phyloP scores from a whole-genome alignment of 2,888 invertebrate species.

The Stenchaetothrips biformis region DNA sequence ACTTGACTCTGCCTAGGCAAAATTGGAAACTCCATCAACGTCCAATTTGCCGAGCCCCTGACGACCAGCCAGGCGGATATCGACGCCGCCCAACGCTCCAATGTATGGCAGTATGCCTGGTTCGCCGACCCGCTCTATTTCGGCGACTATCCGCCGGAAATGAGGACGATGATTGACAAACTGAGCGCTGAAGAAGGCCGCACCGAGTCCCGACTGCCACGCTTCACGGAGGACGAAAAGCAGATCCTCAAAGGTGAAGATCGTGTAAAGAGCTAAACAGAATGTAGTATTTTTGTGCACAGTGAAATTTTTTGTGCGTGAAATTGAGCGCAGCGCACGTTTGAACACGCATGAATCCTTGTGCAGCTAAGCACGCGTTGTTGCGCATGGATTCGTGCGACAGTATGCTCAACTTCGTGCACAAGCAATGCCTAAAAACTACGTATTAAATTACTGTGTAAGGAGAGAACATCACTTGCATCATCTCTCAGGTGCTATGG shows the following conservation, averaged over 20 bases:
- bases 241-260: background rate
- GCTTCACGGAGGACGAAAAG: background rate
- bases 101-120: background rate
- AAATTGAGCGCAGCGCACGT: too few species aligned
- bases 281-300: too few species aligned
- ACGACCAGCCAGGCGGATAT: background rate
- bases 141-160: background rate
- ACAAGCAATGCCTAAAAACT: too few species aligned
- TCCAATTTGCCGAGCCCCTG: background rate
- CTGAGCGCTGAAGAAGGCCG: background rate
- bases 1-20: background rate
- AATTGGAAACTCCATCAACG: background rate
- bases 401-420: too few species aligned
- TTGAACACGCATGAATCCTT: too few species aligned
- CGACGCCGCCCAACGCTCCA: background rate
- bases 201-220: background rate
- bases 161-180: background rate
- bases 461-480: too few species aligned
- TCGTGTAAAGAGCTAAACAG: too few species aligned
- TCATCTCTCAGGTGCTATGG: too few species aligned
- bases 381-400: too few species aligned
- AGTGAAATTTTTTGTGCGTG: too few species aligned
- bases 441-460: too few species aligned
- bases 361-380: too few species aligned
- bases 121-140: background rate